Percentiles rank a stretch among this genome's conserved stretches.
Conservation (phyloP, 2,797 vertebrate genomes). For the Euthynnus affinis region DNA sequence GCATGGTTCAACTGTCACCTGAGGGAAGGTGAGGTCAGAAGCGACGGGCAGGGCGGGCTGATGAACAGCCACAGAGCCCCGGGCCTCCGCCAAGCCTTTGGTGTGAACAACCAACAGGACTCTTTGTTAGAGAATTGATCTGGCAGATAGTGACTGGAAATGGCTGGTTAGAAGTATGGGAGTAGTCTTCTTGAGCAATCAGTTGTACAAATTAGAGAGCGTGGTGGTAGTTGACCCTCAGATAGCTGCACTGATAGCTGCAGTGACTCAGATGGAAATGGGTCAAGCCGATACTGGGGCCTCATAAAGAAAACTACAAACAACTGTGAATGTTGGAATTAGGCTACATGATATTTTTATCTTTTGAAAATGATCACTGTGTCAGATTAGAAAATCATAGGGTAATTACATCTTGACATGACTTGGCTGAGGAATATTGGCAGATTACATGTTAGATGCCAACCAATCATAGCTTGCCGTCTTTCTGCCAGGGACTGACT, state of each 20-base stretch:
- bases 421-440: too few relatives aligned
- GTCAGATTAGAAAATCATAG: too few relatives aligned
- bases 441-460: too few relatives aligned
- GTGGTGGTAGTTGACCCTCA: slow-evolving; percentile 29
- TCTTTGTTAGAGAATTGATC: slow-evolving; percentile 55
- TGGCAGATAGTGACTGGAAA: slow-evolving; percentile 58
- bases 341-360: too few relatives aligned
- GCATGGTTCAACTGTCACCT: slow-evolving; percentile 45
- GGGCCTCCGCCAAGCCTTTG: slow-evolving; percentile 34
- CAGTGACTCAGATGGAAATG: slow-evolving; percentile 35
- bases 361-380: too few relatives aligned
- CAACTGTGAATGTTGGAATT: neutral
- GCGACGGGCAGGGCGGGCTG: neutral
- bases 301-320: slow-evolving; percentile 23
- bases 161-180: slow-evolving; percentile 25
- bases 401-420: too few relatives aligned
- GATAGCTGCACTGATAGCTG: slow-evolving; percentile 22
- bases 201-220: slow-evolving; percentile 44
- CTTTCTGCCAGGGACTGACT: too few relatives aligned
- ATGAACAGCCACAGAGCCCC: neutral
- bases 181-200: slow-evolving; percentile 20
- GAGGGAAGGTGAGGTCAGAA: slow-evolving; percentile 35
- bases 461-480: too few relatives aligned
- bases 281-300: slow-evolving; percentile 20
- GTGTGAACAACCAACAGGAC: slow-evolving; percentile 28